Conservation (phyloP, 2,797 vertebrate species). For the Meda fulgida region DNA sequence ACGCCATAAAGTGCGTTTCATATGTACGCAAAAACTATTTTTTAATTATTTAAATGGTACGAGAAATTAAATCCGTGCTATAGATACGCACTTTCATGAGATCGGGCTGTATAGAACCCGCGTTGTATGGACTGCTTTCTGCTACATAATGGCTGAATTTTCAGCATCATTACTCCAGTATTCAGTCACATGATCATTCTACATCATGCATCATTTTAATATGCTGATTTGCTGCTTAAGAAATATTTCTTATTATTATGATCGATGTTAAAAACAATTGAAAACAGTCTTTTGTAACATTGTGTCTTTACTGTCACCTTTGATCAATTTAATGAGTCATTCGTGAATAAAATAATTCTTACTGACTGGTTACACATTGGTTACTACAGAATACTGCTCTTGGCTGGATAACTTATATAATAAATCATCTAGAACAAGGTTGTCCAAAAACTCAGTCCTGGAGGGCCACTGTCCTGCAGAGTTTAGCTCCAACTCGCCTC, state of each 20-base stretch:
- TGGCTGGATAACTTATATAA: neutral
- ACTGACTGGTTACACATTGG: neutral
- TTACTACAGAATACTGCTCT: neutral
- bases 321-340: neutral
- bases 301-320: neutral
- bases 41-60: no score
- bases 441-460: neutral
- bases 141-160: no score
- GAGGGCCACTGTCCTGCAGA: neutral
- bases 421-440: neutral
- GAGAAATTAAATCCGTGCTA: no score
- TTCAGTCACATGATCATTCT: no score
- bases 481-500: neutral
- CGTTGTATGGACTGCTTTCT: neutral
- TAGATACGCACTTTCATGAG: no score
- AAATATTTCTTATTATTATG: neutral
- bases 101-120: neutral
- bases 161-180: no score
- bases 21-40: no score
- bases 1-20: no score
- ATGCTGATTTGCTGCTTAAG: no score
- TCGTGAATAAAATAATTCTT: neutral
- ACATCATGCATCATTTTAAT: neutral
- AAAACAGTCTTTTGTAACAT: no score
- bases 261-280: no score